Base-by-base conservation (phyloP, 64 coral and sea anemone genomes). In the Porites australiensis region DNA sequence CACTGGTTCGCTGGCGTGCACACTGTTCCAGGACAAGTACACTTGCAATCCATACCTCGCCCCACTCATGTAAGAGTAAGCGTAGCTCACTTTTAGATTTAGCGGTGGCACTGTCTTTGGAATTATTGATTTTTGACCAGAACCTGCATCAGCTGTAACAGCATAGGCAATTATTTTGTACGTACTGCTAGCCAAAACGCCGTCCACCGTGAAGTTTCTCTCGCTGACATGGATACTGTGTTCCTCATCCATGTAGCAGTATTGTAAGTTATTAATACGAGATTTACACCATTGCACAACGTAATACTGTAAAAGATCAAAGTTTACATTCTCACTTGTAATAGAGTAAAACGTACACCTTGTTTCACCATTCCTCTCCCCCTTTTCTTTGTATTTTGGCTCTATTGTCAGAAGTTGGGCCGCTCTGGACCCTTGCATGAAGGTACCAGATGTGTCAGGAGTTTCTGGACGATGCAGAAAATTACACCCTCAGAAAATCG, bases 31-130 rank as follows among this genome's bases (percentile, higher is more conserved):
- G 51, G n/a, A 4, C n/a, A 57, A n/a, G n/a, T 21, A 55, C 4
- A 77, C 50, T 77, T 77, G 49, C 51, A 77, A 57, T 77, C 75
- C 50, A 54, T 77, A 49, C 2, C 72, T 51, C n/a, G n/a, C 9
- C 2, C 75, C 75, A 19, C 18, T 77, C 13, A 4, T 0, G 19
- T 13, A 2, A 4, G 4, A 13, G 11, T n/a, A 4, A 55, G 18
- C 18, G 23, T 53, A 21, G 2, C 16, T 2, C 50, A 77, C 50
- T 21, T 9, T 7, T 8, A 27, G 49, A 54, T 22, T 13, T 2
- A 77, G 75, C 8, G 75, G 75, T 22, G 48, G 75, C 75, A 77
- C 75, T 51, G 19, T 11, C 19, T 53, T 50, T 77, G 20, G 13
- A 9, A 77, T 11, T 21, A 9, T 54, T 19, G 75, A 18, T 15